Conservation (phyloP, 2,797 vertebrate genomes). For the Adelosebastes latens region DNA sequence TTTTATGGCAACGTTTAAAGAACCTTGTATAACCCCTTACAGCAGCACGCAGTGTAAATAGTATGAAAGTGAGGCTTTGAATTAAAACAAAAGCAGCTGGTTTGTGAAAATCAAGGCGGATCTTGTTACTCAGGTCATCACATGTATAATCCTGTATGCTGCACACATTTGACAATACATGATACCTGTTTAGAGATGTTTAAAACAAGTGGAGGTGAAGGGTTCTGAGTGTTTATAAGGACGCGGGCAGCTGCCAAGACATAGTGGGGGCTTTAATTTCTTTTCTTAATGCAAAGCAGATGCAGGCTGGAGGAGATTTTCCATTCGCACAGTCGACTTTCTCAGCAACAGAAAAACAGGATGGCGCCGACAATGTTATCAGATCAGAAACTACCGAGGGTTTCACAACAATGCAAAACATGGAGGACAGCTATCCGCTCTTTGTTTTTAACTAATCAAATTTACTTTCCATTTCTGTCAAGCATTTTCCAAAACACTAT, state of each 20-base stretch:
- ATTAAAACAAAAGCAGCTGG: neutral
- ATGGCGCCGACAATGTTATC: neutral
- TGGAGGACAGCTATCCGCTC: neutral
- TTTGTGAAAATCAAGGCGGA: neutral
- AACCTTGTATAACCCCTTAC: too few relatives aligned
- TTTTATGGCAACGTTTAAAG: neutral
- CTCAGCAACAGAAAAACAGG: neutral
- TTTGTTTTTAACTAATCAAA: slow-evolving; percentile 5
- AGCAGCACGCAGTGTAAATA: neutral
- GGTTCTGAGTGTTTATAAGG: neutral
- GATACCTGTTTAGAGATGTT: neutral
- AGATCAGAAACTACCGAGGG: neutral
- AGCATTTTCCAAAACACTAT: neutral
- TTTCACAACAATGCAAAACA: too few relatives aligned
- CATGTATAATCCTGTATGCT: neutral
- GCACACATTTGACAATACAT: too few relatives aligned
- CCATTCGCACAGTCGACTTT: neutral
- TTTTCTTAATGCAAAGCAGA: slow-evolving; percentile 19
- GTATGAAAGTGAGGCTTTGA: neutral
- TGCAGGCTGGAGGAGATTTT: neutral
- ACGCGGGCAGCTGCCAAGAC: neutral
- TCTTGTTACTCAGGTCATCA: neutral
- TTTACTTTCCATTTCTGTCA: slow-evolving; percentile 1
- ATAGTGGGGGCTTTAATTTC: neutral
- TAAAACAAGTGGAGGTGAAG: neutral